phyloP scores from a whole-genome alignment of 1,140 invertebrate genomes.

The Atta texana region DNA sequence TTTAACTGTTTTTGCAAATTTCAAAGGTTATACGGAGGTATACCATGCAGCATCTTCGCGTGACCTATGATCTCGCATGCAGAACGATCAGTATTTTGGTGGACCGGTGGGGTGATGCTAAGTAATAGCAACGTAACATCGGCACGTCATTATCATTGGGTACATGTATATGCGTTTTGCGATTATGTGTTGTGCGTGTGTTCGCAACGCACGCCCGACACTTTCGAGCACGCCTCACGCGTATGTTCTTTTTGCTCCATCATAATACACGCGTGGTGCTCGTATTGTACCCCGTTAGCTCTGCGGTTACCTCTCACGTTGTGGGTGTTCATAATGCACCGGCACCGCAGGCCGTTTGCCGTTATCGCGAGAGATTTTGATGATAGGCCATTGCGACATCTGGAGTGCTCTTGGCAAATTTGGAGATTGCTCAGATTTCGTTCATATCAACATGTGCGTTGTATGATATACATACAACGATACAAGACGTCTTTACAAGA shows the following conservation, averaged over 20 bases:
- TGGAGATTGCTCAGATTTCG: constrained; percentile 20
- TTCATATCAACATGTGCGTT: constrained; percentile 2
- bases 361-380: constrained; percentile 52
- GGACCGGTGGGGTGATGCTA: constrained; percentile 57
- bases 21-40: neutral
- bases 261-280: constrained; percentile 58
- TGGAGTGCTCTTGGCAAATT: constrained; percentile 29
- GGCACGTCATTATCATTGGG: constrained; percentile 66
- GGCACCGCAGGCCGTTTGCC: constrained; percentile 24
- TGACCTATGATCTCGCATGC: constrained; percentile 47
- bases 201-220: constrained; percentile 47
- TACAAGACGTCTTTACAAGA: neutral
- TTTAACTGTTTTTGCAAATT: constrained; percentile 24
- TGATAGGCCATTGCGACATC: constrained; percentile 45
- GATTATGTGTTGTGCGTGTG: neutral
- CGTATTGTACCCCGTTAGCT: constrained; percentile 56
- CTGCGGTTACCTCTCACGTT: constrained; percentile 53
- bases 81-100: constrained; percentile 44
- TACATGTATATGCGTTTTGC: neutral
- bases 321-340: constrained; percentile 61
- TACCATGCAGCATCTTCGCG: constrained; percentile 11
- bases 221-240: constrained; percentile 58
- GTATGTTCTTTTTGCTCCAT: constrained; percentile 49
- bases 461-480: neutral
- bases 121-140: constrained; percentile 73